These are phyloP conservation scores for Saturnia pavonia DNA, from an alignment of 2,888 invertebrate genomes.

Conservation along the genomic window DNA sequence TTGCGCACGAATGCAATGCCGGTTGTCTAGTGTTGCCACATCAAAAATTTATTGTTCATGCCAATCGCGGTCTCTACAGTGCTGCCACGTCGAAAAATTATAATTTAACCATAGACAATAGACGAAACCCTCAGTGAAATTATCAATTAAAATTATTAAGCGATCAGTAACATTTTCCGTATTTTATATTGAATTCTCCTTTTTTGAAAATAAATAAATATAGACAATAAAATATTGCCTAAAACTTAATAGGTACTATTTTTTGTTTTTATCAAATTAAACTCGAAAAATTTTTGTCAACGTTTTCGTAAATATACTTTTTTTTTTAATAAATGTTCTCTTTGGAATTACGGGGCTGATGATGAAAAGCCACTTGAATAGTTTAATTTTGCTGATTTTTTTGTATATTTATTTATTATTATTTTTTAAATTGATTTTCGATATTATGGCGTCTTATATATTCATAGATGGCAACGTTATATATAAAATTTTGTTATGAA, in stretches of 20 bases:
- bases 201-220: constrained; percentile 3
- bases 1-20: too few species aligned
- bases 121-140: constrained; percentile 14
- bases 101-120: constrained; percentile 21
- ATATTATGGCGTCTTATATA: background rate
- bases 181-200: background rate
- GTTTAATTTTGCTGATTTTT: background rate
- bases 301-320: background rate
- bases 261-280: background rate
- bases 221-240: constrained; percentile 41
- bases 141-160: background rate
- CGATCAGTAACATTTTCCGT: background rate
- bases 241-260: constrained; percentile 27
- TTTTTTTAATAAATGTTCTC: background rate
- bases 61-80: constrained; percentile 34
- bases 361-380: background rate
- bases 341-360: background rate
- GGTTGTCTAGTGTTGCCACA: constrained; percentile 15
- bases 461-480: background rate
- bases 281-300: background rate
- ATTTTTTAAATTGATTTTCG: background rate
- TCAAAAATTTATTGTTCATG: constrained; percentile 27
- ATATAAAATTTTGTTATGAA: background rate
- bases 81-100: constrained; percentile 38
- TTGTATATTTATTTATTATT: background rate